Evolutionary conservation across 2,888 invertebrate genomes (phyloP).

Genomic region (Coenonympha glycerion): DNA sequence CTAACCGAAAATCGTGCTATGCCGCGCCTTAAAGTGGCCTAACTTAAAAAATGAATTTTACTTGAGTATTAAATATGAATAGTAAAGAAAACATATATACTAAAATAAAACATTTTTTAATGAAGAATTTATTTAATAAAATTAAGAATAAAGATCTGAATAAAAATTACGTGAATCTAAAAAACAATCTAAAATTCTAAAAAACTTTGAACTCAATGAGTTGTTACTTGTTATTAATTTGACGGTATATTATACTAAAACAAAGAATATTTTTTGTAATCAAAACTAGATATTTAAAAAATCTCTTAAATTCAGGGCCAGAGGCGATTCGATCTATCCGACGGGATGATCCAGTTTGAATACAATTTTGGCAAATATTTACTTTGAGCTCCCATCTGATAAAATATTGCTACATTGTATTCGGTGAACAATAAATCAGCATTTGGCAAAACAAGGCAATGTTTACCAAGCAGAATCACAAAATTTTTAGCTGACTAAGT

Average conservation of each 20-base stretch:
- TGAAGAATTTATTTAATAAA: too few relatives aligned
- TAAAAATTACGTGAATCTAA: too few relatives aligned
- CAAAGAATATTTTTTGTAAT: too few relatives aligned
- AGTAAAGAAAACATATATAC: too few relatives aligned
- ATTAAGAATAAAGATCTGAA: too few relatives aligned
- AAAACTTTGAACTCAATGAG: too few relatives aligned
- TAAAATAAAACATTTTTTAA: too few relatives aligned
- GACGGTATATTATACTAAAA: too few relatives aligned
- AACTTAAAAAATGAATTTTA: not conserved
- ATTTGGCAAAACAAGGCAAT: constrained; percentile 3
- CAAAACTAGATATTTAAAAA: not conserved
- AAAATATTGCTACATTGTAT: constrained; percentile 8
- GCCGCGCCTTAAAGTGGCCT: not conserved
- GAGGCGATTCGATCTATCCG: constrained; percentile 6
- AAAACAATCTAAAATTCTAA: too few relatives aligned
- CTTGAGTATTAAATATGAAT: too few relatives aligned
- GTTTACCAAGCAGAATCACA: not conserved
- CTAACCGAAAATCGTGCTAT: too few relatives aligned
- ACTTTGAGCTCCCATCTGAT: constrained; percentile 9
- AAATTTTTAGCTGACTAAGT: not conserved
- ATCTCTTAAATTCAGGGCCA: constrained; percentile 6
- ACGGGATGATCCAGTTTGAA: constrained; percentile 6
- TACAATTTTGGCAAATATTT: constrained; percentile 11
- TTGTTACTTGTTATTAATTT: too few relatives aligned
- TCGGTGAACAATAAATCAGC: constrained; percentile 6